Evolutionary conservation across 2,888 invertebrate species (phyloP).

Genomic region (Polia nebulosa): DNA sequence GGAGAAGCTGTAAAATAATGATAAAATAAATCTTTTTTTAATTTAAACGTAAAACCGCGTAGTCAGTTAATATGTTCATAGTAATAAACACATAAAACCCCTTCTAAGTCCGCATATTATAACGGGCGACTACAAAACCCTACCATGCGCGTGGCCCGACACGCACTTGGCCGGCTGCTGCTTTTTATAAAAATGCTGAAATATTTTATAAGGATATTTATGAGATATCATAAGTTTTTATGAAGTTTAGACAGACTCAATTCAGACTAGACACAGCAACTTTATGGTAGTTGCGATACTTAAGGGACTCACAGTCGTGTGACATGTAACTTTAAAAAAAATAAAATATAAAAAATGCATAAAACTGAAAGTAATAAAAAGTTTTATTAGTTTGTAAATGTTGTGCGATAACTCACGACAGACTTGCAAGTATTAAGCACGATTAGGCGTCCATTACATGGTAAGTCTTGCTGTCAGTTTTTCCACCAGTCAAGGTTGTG

Average conservation of each 20-base stretch:
- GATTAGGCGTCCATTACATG: too few relatives aligned
- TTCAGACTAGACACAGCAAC: constrained; percentile 2
- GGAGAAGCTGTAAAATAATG: too few relatives aligned
- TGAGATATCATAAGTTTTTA: constrained; percentile 18
- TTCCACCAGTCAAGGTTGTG: too few relatives aligned
- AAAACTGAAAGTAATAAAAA: constrained; percentile 25
- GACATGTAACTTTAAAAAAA: constrained; percentile 6
- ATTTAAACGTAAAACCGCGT: too few relatives aligned
- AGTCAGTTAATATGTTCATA: too few relatives aligned
- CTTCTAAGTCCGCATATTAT: too few relatives aligned
- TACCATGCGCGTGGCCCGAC: too few relatives aligned
- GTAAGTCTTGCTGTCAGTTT: too few relatives aligned
- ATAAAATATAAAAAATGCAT: constrained; percentile 28
- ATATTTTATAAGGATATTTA: constrained; percentile 14
- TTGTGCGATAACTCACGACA: constrained; percentile 16
- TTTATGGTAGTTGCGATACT: constrained; percentile 26
- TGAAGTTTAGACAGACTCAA: constrained; percentile 4
- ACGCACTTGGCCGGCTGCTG: too few relatives aligned
- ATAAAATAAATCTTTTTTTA: too few relatives aligned
- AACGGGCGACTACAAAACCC: too few relatives aligned
- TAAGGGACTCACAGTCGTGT: constrained; percentile 16
- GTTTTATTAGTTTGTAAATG: constrained; percentile 29
- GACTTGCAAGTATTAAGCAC: constrained; percentile 4
- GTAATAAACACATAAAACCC: too few relatives aligned
- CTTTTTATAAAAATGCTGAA: not conserved